A percentile compares a stretch with the other conserved stretches of the same genome.
Conservation (phyloP, 2,888 invertebrate species). For the Pristionchus fissidentatus region DNA sequence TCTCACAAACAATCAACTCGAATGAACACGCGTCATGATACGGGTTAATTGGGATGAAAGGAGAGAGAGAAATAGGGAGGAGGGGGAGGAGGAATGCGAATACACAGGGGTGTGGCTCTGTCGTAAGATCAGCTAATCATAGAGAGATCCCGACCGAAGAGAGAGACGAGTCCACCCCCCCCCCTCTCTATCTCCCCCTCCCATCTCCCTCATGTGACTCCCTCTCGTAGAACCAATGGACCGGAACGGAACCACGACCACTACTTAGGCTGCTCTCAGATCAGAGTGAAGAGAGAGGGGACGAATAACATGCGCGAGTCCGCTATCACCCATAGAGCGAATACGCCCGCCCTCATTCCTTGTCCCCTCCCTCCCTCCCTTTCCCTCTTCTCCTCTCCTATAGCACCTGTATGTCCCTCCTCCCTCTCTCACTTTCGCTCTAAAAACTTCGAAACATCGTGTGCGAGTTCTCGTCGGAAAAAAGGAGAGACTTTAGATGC, state of each 20-base stretch:
- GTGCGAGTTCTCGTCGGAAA: not conserved
- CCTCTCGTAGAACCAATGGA: constrained; percentile 18
- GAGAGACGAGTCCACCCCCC: too few relatives aligned
- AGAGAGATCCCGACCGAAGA: constrained; percentile 3
- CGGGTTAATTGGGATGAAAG: constrained; percentile 49
- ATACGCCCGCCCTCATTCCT: constrained; percentile 42
- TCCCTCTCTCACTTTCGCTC: not conserved
- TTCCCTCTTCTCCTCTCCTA: constrained; percentile 2
- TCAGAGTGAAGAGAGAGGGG: not conserved
- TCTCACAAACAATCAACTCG: constrained; percentile 45
- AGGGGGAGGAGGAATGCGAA: constrained; percentile 31
- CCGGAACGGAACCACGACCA: constrained; percentile 39
- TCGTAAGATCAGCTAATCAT: constrained; percentile 34
- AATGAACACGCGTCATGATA: constrained; percentile 52
- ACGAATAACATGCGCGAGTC: constrained; percentile 22
- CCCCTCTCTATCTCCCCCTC: too few relatives aligned
- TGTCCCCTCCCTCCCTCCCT: constrained; percentile 23
- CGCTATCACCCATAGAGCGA: constrained; percentile 28
- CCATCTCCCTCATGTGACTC: too few relatives aligned
- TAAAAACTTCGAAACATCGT: constrained; percentile 14
- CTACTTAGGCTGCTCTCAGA: constrained; percentile 16
- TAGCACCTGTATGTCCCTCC: constrained; percentile 15
- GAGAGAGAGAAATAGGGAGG: constrained; percentile 30
- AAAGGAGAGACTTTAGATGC: not conserved
- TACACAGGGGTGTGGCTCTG: constrained; percentile 38